Evolutionary conservation across 2,797 vertebrate species (phyloP).

Genomic region (Lepilemur septentrionalis): DNA sequence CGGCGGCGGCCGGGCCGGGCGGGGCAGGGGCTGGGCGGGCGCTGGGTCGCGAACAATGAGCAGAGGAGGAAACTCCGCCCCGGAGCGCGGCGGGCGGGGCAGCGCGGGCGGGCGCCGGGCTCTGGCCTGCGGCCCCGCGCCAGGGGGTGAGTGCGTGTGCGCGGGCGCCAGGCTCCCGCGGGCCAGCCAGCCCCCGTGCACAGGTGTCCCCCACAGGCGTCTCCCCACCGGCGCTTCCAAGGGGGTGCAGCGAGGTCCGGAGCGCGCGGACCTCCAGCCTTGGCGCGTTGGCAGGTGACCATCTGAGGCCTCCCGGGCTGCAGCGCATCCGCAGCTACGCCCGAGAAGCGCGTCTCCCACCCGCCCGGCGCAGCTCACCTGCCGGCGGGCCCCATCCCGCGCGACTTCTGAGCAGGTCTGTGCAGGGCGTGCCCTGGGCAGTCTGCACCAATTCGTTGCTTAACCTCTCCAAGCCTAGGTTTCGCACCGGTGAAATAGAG

Average conservation of each 20-base stretch:
- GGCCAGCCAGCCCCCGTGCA: neutral
- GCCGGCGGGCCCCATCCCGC: neutral
- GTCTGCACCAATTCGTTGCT: neutral
- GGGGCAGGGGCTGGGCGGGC: constrained; percentile 61
- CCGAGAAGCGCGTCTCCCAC: neutral
- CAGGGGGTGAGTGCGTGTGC: neutral
- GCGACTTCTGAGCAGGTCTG: neutral
- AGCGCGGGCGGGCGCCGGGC: neutral
- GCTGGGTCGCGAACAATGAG: constrained; percentile 73
- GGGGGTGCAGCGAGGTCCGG: neutral
- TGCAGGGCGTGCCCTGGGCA: neutral
- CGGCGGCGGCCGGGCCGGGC: neutral
- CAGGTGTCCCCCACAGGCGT: neutral
- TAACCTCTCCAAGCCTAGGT: neutral
- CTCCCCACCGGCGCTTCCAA: neutral
- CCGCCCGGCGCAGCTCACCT: neutral
- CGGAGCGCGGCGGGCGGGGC: constrained; percentile 56
- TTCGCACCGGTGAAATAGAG: neutral
- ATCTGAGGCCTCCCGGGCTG: neutral
- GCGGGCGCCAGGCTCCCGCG: neutral
- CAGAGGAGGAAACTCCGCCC: constrained; percentile 76
- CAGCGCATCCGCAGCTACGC: neutral
- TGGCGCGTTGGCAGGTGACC: neutral
- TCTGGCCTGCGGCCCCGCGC: neutral
- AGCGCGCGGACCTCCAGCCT: too few species aligned